Conservation (phyloP, 1,140 invertebrate genomes). For the Cotesia typhae region DNA sequence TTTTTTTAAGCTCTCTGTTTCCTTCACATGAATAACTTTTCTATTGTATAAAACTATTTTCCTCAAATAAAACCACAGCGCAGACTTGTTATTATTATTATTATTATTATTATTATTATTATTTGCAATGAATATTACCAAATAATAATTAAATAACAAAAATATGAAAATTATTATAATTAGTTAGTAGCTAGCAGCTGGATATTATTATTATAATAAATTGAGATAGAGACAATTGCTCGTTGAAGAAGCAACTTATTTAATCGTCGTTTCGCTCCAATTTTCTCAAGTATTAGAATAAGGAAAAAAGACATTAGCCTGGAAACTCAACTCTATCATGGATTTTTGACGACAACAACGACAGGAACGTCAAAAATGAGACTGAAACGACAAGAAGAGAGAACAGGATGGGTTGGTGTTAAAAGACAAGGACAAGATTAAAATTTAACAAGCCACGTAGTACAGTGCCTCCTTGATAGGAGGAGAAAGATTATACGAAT, state of each 20-base stretch:
- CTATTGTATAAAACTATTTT: too few species aligned
- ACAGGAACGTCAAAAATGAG: too few species aligned
- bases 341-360: slow-evolving; percentile 24
- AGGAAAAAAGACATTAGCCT: slow-evolving; percentile 30
- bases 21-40: too few species aligned
- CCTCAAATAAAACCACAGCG: not conserved
- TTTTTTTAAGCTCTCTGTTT: too few species aligned
- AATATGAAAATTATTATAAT: too few species aligned
- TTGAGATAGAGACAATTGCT: slow-evolving; percentile 21
- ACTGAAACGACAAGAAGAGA: too few species aligned
- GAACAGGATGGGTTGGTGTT: slow-evolving; percentile 30
- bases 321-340: slow-evolving; percentile 21
- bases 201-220: not conserved
- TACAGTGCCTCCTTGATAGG: not conserved
- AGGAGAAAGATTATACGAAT: slow-evolving; percentile 20
- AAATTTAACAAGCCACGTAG: slow-evolving; percentile 18
- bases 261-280: slow-evolving; percentile 32
- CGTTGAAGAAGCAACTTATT: slow-evolving; percentile 26
- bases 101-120: too few species aligned
- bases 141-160: too few species aligned
- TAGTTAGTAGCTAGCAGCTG: not conserved
- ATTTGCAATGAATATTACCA: too few species aligned
- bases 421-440: slow-evolving; percentile 21
- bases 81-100: too few species aligned
- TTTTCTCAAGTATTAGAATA: slow-evolving; percentile 23